A percentile compares a stretch with the other conserved stretches of the same genome.
Conservation (phyloP, 2,797 vertebrate genomes). For the Phoeniculus purpureus region DNA sequence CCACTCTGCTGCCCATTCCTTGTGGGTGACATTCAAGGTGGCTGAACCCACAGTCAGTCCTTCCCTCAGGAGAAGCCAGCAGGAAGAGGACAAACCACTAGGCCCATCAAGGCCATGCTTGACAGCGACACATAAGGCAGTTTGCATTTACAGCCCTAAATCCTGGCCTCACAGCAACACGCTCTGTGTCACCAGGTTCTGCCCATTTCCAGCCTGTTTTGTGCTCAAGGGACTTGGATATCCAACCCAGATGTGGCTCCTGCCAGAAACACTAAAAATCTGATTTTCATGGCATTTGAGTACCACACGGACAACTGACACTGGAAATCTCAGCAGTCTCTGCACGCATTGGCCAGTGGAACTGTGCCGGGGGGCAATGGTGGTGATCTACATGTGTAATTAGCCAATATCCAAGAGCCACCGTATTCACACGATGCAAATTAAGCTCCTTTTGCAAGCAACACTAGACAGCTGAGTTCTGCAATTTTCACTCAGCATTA, state of each 20-base stretch:
- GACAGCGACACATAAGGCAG: not conserved
- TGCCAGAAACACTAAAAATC: slow-evolving; percentile 40
- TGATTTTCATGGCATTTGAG: slow-evolving; percentile 2
- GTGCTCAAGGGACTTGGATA: not conserved
- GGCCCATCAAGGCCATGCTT: not conserved
- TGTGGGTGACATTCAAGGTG: not conserved
- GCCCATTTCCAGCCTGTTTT: slow-evolving; percentile 32
- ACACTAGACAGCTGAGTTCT: not conserved
- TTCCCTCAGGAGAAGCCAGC: not conserved
- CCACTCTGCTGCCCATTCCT: not conserved
- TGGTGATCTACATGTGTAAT: not conserved
- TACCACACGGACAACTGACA: not conserved
- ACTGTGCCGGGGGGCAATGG: not conserved
- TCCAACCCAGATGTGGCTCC: slow-evolving; percentile 51
- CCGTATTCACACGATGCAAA: not conserved
- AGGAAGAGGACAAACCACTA: not conserved
- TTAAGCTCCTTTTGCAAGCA: not conserved
- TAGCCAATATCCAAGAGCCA: not conserved
- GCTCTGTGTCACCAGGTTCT: slow-evolving; percentile 14
- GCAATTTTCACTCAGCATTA: not conserved
- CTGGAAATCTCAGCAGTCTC: not conserved
- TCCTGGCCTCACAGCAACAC: not conserved
- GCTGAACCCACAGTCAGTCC: not conserved
- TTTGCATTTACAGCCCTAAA: not conserved
- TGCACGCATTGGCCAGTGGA: not conserved